A percentile compares a stretch with the other conserved stretches of the same genome.
Conservation (phyloP, 1,140 invertebrate species). For the Scaptomyza hsui region DNA sequence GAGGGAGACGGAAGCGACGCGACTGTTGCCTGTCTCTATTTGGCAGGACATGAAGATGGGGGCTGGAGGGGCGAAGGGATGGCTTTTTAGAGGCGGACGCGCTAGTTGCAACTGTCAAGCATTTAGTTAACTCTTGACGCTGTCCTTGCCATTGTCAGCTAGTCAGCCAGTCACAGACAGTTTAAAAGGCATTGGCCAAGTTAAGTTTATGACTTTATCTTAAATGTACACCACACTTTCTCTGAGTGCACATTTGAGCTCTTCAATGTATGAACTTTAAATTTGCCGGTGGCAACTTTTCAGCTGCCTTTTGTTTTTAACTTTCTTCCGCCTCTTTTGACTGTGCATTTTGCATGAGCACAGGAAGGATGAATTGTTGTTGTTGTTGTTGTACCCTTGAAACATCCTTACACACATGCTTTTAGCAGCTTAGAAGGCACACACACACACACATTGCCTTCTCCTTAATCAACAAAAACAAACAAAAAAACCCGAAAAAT, state of each 20-base stretch:
- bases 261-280: slow-evolving; percentile 30
- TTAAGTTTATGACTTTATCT: background rate
- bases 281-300: slow-evolving; percentile 34
- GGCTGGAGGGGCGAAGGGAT: slow-evolving; percentile 2
- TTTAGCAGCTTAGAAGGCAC: slow-evolving; percentile 31
- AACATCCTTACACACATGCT: slow-evolving; percentile 20
- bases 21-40: slow-evolving; percentile 21
- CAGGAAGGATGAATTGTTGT: slow-evolving; percentile 31
- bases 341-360: slow-evolving; percentile 63
- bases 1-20: slow-evolving; percentile 25
- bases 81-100: slow-evolving; percentile 32
- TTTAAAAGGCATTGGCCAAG: slow-evolving; percentile 8
- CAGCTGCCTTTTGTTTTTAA: slow-evolving; percentile 22
- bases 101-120: slow-evolving; percentile 77
- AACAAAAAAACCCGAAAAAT: slow-evolving; percentile 64
- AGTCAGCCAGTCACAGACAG: slow-evolving; percentile 23
- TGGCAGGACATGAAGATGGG: background rate
- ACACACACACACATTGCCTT: slow-evolving; percentile 28
- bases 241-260: background rate
- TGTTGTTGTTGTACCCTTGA: too few relatives aligned
- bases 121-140: slow-evolving; percentile 77
- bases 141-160: slow-evolving; percentile 63
- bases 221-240: background rate
- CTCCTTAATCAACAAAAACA: slow-evolving; percentile 23
- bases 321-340: slow-evolving; percentile 45